Percentiles rank a stretch among this genome's conserved stretches.
These are phyloP conservation scores for Pseudois nayaur DNA, from an alignment of 2,113 vertebrate species.

Conservation along the genomic window DNA sequence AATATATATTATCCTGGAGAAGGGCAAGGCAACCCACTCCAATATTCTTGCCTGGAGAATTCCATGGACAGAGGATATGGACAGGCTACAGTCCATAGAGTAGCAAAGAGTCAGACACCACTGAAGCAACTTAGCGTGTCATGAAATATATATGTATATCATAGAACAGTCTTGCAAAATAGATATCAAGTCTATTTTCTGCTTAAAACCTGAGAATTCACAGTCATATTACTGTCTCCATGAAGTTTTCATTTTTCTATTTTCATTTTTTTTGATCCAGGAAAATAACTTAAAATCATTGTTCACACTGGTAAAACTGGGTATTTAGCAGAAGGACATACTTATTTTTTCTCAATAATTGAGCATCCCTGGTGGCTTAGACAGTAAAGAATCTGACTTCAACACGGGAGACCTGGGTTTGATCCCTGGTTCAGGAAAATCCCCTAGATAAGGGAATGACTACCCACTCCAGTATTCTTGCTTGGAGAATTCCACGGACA, in stretches of 20 bases:
- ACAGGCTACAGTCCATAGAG: neutral
- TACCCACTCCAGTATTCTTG: neutral
- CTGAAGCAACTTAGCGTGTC: neutral
- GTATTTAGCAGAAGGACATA: neutral
- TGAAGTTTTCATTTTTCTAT: neutral
- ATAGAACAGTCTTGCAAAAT: neutral
- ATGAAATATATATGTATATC: neutral
- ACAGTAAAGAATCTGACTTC: neutral
- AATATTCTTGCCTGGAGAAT: neutral
- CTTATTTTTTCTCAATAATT: neutral
- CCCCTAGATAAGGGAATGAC: neutral
- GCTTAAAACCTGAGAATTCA: neutral
- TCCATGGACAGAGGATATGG: neutral
- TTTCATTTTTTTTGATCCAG: neutral
- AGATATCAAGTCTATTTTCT: neutral
- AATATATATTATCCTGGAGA: neutral
- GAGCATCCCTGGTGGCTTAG: neutral
- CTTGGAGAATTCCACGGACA: neutral
- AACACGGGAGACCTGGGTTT: fast-evolving
- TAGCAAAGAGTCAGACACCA: neutral
- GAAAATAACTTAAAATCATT: neutral
- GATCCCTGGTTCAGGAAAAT: neutral
- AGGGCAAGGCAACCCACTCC: neutral
- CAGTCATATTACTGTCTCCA: neutral
- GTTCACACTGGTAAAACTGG: neutral